Base-by-base conservation (phyloP, 2,797 vertebrate genomes). In the Holocentrus rufus region DNA sequence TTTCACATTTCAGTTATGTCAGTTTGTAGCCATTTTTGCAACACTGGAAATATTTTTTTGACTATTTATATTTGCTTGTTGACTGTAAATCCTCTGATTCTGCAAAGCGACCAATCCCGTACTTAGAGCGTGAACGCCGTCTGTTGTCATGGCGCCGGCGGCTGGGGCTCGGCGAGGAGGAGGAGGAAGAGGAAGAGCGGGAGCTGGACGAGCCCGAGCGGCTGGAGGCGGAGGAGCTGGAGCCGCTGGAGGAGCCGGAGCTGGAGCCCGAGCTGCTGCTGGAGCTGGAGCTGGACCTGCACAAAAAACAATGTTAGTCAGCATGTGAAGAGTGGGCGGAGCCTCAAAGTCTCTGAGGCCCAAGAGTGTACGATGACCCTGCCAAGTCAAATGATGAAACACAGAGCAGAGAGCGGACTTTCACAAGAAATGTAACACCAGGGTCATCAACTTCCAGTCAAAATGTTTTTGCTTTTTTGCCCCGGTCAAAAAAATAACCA, bases 251-350 rank as follows among this genome's bases (percentile, higher is more conserved):
- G 0, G 97, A 97, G 63, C 96, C 95, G 0, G 95, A 97, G 89
- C 95, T 96, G 85, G 96, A 97, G 60, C 96, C 95, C 0, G 96
- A 97, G 53, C 96, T 96, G 0, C 95, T 96, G 88, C 95, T 97
- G 81, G 96, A 97, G 74, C 95, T 97, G 25, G 96, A 97, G 80
- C 95, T 97, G 20, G 92, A 95, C 55, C 93, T 69, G 83, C 47
- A 72, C 1, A 3, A 74, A 1, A 53, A 44, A 8, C 8, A 8
- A 9, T 39, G 36, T 39, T 39, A 39, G 2, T 30, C 6, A 17
- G 7, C 7, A 10, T 18, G 15, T 5, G 0, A 39, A 31, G 17
- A 30, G 20, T 20, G 7, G 27, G 18, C 46, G 25, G 36, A 58
- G 15, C 7, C 2, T 2, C 25, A n/a, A n/a, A n/a, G n/a, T n/a